Base-by-base conservation (phyloP, 2,888 invertebrate species). In the Rhyacophila evoluta region DNA sequence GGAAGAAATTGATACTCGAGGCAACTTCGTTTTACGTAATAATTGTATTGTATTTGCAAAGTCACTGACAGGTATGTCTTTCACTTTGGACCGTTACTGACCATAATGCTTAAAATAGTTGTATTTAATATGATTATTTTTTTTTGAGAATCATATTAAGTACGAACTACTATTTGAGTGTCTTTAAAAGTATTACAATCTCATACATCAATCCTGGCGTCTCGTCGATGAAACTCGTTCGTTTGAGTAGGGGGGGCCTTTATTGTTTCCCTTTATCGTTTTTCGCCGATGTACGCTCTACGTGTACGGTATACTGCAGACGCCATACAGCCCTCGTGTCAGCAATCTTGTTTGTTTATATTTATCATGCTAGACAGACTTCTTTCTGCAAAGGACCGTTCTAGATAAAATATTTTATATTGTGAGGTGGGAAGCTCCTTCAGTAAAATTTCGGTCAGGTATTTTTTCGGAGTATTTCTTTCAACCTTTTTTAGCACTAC, bases 241-340 rank as follows among this genome's bases (percentile, higher is more conserved):
- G 6, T 29, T 33, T 33, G n/a, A 29, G 28, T 19, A 8, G 12
- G 69, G 12, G 69, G 69, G n/a, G 29, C 19, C 69, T 25, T 10
- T 69, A 69, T 69, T 69, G 28, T 69, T 69, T 27, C 5, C 33
- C 69, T 69, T 69, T 69, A 69, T 69, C 69, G 29, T 29, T 69
- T 69, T 69, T 33, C 19, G 69, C 69, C 69, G 69, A 69, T 69
- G 29, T 69, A 29, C 69, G 69, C 15, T 33, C 27, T 69, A 69
- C 69, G 69, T 69, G 69, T 29, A 29, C 12, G 6, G 69, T 55
- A 55, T 55, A 55, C 55, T 55, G 19, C 55, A 55, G 19, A 55
- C 55, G 3, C 19, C 29, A 33, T 6, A 33, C 29, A 33, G 29
- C 29, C 8, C 19, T 55, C 0, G 8, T 19, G 55, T 55, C 55